phyloP scores from a whole-genome alignment of 2,888 invertebrate genomes.

The Aspidiotus destructor region DNA sequence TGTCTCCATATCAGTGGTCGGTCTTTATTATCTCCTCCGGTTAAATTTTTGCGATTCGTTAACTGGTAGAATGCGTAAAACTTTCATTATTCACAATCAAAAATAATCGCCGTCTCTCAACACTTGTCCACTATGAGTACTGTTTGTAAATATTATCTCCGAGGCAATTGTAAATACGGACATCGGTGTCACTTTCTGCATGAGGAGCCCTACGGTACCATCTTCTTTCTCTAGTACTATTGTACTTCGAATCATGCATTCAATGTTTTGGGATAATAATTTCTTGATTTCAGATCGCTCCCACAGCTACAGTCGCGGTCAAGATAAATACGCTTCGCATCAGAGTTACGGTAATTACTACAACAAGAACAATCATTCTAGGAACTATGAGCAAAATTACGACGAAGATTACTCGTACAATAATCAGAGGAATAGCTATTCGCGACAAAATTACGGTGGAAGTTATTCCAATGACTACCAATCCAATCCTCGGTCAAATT shows the following conservation, averaged over 20 bases:
- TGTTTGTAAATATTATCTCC: conserved; percentile 18
- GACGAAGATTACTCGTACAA: conserved; percentile 4
- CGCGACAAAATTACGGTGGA: neutral
- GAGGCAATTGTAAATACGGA: conserved; percentile 19
- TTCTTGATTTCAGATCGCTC: conserved; percentile 11
- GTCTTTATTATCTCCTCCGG: no score
- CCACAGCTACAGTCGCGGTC: conserved; percentile 4
- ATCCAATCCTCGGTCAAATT: neutral
- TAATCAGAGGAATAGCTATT: neutral
- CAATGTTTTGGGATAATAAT: neutral
- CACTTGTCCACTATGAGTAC: conserved; percentile 3
- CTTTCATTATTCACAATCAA: no score
- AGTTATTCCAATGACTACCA: neutral
- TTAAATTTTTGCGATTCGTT: no score
- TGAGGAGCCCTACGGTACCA: conserved; percentile 17
- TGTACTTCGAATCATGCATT: neutral
- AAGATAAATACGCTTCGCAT: neutral
- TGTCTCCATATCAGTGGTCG: no score
- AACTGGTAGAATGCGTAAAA: no score
- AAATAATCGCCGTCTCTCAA: no score
- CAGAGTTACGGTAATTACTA: conserved; percentile 6
- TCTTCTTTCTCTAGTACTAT: neutral
- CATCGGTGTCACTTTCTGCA: conserved; percentile 19
- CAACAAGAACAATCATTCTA: neutral
- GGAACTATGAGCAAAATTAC: neutral